phyloP scores from a whole-genome alignment of 1,140 invertebrate genomes.

The Liolophura sinensis region DNA sequence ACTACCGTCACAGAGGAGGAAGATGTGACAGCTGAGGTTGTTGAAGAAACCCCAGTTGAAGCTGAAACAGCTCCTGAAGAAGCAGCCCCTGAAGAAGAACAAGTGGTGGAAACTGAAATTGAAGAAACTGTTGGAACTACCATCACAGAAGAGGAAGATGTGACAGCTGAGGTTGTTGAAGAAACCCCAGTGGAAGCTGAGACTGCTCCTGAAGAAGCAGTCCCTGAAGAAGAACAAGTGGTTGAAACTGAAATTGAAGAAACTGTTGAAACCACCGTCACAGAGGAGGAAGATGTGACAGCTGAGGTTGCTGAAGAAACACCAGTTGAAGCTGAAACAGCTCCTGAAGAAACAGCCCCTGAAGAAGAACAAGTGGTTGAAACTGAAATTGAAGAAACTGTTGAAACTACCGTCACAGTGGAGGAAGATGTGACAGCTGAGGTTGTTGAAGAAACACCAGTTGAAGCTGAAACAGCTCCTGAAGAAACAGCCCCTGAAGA shows the following conservation, averaged over 20 bases:
- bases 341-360: neutral
- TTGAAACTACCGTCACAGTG: neutral
- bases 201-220: constrained; percentile 7
- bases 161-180: neutral
- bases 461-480: neutral
- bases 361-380: neutral
- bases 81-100: neutral
- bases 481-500: neutral
- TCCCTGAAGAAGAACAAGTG: neutral
- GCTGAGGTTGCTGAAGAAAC: neutral
- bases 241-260: neutral
- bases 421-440: no score
- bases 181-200: constrained; percentile 1
- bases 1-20: neutral
- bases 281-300: neutral
- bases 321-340: neutral
- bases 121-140: neutral
- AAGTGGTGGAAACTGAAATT: neutral
- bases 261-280: neutral
- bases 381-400: neutral
- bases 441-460: neutral
- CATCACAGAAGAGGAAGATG: constrained; percentile 3
- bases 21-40: neutral
- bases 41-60: constrained; percentile 1
- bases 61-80: neutral